phyloP scores from a whole-genome alignment of 2,888 invertebrate species.

The Limnephilus auricula region DNA sequence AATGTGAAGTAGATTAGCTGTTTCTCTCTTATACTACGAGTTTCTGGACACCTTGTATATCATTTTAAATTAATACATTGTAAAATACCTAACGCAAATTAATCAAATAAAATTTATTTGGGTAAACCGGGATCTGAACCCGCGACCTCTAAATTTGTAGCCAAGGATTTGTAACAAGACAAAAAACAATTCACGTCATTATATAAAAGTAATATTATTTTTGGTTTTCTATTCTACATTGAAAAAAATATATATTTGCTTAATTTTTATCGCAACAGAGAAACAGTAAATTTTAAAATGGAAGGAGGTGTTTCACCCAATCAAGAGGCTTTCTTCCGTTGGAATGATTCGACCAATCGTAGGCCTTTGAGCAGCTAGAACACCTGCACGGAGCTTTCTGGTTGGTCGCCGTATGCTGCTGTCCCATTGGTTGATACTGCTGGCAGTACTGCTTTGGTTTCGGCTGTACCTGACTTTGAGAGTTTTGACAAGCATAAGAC shows the following conservation, averaged over 20 bases:
- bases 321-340: neutral
- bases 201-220: too few species aligned
- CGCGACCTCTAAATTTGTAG: too few species aligned
- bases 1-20: too few species aligned
- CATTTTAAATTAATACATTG: too few species aligned
- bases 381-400: neutral
- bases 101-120: too few species aligned
- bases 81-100: too few species aligned
- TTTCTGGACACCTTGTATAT: too few species aligned
- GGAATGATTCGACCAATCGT: neutral
- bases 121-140: too few species aligned
- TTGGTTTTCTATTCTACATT: neutral
- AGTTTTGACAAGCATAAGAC: neutral
- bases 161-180: too few species aligned
- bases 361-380: neutral
- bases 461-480: neutral
- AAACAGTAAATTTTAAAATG: neutral
- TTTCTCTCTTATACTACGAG: too few species aligned
- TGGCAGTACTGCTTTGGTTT: neutral
- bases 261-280: neutral
- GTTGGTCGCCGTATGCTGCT: neutral
- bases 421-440: neutral
- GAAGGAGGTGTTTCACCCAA: neutral
- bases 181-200: too few species aligned
- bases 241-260: neutral